Percentiles rank a stretch among this genome's conserved stretches.
phyloP scores from a whole-genome alignment of 2,888 invertebrate species.

The Aproaerema taeniolella region DNA sequence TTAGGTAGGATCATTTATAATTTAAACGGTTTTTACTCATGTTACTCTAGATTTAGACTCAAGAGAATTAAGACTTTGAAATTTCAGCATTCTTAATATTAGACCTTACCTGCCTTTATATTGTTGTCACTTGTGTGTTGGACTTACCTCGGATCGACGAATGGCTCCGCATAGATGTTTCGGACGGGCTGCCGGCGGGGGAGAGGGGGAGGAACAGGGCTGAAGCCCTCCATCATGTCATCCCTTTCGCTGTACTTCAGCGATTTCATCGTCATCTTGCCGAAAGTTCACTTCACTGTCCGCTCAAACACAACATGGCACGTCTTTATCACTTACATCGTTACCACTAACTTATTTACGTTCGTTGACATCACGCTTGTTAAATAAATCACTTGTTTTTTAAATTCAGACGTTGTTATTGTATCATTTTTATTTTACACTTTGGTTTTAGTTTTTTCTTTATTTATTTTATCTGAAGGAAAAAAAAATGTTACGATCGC shows the following conservation, averaged over 20 bases:
- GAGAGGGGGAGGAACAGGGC: conserved; percentile 79
- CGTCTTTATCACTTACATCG: conserved; percentile 60
- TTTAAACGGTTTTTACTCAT: too few relatives aligned
- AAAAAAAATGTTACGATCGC: too few relatives aligned
- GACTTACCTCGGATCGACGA: conserved; percentile 78
- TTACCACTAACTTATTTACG: conserved; percentile 38
- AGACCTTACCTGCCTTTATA: conserved; percentile 23
- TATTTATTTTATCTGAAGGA: conserved; percentile 1
- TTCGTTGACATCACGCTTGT: conserved; percentile 31
- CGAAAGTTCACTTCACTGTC: conserved; percentile 60
- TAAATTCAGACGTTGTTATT: conserved; percentile 28
- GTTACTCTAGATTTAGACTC: background rate
- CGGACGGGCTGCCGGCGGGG: conserved; percentile 79
- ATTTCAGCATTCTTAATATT: background rate
- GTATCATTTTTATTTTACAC: conserved; percentile 9
- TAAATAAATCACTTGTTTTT: conserved; percentile 31
- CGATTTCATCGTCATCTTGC: conserved; percentile 80
- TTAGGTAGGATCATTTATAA: background rate
- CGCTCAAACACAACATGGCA: conserved; percentile 54
- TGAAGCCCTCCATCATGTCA: conserved; percentile 74
- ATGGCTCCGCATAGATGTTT: conserved; percentile 82
- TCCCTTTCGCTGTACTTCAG: conserved; percentile 74
- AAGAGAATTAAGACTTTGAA: background rate
- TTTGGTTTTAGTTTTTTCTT: conserved; percentile 7
- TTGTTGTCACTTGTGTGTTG: conserved; percentile 20